Conservation (phyloP, 2,113 vertebrate genomes). For the Pachypanchax playfairii region DNA sequence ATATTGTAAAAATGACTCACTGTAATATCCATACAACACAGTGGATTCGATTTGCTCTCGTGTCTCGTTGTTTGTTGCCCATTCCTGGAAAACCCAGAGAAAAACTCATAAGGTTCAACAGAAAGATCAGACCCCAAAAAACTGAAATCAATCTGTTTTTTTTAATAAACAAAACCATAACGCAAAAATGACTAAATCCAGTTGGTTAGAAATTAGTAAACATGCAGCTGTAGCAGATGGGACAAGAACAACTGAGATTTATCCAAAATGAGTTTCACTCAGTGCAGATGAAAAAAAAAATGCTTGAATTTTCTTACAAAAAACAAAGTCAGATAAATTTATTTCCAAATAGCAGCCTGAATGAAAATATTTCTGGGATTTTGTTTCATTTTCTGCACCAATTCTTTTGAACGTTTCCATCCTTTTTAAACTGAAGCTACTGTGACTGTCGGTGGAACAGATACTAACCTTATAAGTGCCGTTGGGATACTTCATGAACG, state of each 20-base stretch:
- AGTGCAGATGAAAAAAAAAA: neutral
- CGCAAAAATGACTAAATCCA: neutral
- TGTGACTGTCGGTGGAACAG: neutral
- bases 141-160: neutral
- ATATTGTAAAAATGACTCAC: slow-evolving; percentile 82
- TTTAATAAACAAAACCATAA: slow-evolving; percentile 1
- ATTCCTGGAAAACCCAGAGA: slow-evolving; percentile 75
- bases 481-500: slow-evolving; percentile 95
- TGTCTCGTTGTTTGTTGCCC: slow-evolving; percentile 92
- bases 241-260: no score
- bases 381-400: slow-evolving; percentile 7
- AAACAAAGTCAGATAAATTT: no score
- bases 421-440: slow-evolving; percentile 12
- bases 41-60: slow-evolving; percentile 91
- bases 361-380: neutral
- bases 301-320: no score
- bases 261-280: neutral
- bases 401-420: no score
- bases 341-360: neutral
- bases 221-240: neutral
- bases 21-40: slow-evolving; percentile 93
- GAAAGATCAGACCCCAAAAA: neutral
- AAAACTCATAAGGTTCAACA: slow-evolving; percentile 12
- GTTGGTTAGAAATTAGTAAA: neutral
- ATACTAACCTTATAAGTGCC: slow-evolving; percentile 95